These are phyloP conservation scores for Dromaius novaehollandiae DNA, from an alignment of 2,113 vertebrate species.

Conservation along the genomic window DNA sequence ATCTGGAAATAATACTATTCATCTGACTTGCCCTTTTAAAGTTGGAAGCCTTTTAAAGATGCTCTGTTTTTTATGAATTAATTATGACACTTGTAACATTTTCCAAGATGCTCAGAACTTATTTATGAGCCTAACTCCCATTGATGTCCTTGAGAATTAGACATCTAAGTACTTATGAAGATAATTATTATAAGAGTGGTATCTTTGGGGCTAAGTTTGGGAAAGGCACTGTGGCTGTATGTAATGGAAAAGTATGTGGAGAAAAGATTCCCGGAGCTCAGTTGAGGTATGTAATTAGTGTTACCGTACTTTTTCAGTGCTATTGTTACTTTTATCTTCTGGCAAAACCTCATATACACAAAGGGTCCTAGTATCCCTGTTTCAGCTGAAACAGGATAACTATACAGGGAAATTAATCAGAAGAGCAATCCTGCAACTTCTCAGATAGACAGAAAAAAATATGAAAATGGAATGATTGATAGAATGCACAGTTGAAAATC, in stretches of 20 bases:
- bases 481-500: not conserved
- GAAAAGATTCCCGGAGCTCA: not conserved
- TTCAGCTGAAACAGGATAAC: not conserved
- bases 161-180: not conserved
- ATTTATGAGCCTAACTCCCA: not conserved
- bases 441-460: not conserved
- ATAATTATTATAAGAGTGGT: not conserved
- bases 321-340: not conserved
- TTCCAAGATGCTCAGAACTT: not conserved
- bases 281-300: not conserved
- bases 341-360: not conserved
- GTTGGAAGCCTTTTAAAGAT: not conserved
- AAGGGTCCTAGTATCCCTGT: not conserved
- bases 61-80: not conserved
- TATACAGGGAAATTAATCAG: not conserved
- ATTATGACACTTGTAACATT: not conserved
- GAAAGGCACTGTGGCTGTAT: accelerated
- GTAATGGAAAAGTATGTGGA: accelerated
- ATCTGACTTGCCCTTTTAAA: not conserved
- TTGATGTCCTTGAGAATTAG: not conserved
- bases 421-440: not conserved
- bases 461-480: not conserved
- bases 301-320: not conserved
- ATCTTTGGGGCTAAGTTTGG: not conserved
- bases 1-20: not conserved